Percentiles rank a stretch among this genome's conserved stretches.
Conservation (phyloP, 2,113 vertebrate genomes). For the Nymphicus hollandicus region DNA sequence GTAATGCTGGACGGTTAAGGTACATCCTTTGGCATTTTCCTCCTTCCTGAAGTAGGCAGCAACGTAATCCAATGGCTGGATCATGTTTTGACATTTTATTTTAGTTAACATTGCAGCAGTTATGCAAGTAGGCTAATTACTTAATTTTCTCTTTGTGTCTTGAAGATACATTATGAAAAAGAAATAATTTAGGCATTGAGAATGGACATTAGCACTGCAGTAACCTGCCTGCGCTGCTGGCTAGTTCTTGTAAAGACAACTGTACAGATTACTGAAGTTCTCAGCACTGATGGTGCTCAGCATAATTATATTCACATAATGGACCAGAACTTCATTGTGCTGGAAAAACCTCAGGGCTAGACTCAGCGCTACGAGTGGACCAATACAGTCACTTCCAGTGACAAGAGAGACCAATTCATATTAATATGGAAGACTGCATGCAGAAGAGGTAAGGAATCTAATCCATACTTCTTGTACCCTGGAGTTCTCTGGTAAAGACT, state of each 20-base stretch:
- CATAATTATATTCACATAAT: neutral
- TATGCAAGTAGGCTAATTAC: neutral
- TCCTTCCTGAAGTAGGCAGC: neutral
- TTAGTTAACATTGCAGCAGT: neutral
- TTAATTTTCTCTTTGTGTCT: neutral
- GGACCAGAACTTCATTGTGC: neutral
- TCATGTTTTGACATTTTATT: neutral
- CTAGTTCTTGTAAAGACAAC: neutral
- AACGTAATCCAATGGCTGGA: neutral
- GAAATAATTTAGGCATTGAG: neutral
- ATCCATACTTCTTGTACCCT: neutral
- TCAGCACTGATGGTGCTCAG: neutral
- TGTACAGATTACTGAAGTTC: neutral
- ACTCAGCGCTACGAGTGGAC: neutral
- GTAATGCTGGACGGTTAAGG: neutral
- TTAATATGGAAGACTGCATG: neutral
- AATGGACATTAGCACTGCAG: neutral
- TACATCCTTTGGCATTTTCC: neutral
- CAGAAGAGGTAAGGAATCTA: neutral
- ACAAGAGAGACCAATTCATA: neutral
- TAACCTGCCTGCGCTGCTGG: neutral
- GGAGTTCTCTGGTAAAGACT: neutral
- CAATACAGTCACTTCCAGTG: neutral
- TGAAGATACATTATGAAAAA: neutral
- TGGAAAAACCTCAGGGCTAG: neutral